Base-by-base conservation (phyloP, 2,888 invertebrate species). In the Netelia inedita region DNA sequence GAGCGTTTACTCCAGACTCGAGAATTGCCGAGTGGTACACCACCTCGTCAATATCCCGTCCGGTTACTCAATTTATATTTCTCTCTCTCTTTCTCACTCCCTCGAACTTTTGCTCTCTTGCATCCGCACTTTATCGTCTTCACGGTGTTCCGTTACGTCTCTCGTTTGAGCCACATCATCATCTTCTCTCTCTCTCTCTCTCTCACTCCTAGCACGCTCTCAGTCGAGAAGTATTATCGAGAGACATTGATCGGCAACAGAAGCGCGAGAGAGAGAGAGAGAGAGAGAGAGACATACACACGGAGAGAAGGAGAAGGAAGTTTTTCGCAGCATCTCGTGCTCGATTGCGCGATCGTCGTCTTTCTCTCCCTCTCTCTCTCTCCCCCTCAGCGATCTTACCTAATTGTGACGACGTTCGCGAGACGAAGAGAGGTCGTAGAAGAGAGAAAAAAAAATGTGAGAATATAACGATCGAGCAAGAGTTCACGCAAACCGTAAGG, bases 61-160 rank as follows among this genome's bases (percentile, higher is more conserved):
- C 66, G 68, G 68, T 79, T 85, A 85, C 82, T 82, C 74, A 85
- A 85, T 82, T 76, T 78, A 28, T 28, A 28, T 5, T 28, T 28
- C 28, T 28, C 28, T 28, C 28, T 28, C 28, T 28, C 23, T 23
- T 23, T 59, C 41, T 19, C 35, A 46, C 46, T 28, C 72, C 57
- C 43, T 55, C 55, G 63, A 80, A 68, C 73, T 63, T 63, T 76
- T 68, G 57, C 75, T 59, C 57, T 76, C 65, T 76, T 50, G 8
- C 28, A 19, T 11, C 63, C 11, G 28, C 57, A 16, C 61, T 57
- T 9, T 50, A 10, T 55, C 75, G 46, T 35, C 46, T 50, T 23
- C 59, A 10, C 14, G 61, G 46, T 78, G 78, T 83, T 69, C 81
- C 85, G 85, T 83, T 83, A 75, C 74, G 55, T 76, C 66, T 71